A percentile compares a stretch with the other conserved stretches of the same genome.
Evolutionary conservation across 92 coral and sea anemone genomes (phyloP).

Genomic region (Zoanthus sociatus): DNA sequence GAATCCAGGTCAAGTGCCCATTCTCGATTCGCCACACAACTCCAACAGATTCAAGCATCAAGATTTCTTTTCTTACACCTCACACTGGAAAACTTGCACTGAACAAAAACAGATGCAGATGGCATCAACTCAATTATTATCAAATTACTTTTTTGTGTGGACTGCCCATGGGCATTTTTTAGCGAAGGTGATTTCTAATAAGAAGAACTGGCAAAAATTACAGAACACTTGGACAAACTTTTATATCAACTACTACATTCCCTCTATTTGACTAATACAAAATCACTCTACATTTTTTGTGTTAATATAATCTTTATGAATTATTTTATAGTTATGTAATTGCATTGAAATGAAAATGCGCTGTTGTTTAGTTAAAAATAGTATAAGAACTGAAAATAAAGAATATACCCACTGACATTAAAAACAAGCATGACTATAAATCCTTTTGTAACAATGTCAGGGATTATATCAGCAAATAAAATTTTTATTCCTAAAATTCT

Average conservation of each 20-base stretch:
- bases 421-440: not conserved
- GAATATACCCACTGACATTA: not conserved
- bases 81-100: too few relatives aligned
- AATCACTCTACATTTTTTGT: not conserved
- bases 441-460: not conserved
- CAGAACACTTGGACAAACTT: not conserved
- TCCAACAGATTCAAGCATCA: too few relatives aligned
- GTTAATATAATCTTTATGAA: constrained; percentile 1
- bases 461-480: not conserved
- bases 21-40: too few relatives aligned
- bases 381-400: not conserved
- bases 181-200: too few relatives aligned
- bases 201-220: not conserved
- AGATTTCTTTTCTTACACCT: too few relatives aligned
- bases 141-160: too few relatives aligned
- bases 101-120: too few relatives aligned
- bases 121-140: too few relatives aligned
- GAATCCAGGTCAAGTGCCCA: too few relatives aligned
- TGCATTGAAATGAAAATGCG: not conserved
- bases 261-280: not conserved
- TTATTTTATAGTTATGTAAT: not conserved
- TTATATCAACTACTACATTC: constrained; percentile 2
- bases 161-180: too few relatives aligned
- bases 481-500: too few relatives aligned
- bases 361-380: not conserved